A percentile compares a stretch with the other conserved stretches of the same genome.
phyloP scores from a whole-genome alignment of 2,888 invertebrate genomes.

The Neoascia interrupta region DNA sequence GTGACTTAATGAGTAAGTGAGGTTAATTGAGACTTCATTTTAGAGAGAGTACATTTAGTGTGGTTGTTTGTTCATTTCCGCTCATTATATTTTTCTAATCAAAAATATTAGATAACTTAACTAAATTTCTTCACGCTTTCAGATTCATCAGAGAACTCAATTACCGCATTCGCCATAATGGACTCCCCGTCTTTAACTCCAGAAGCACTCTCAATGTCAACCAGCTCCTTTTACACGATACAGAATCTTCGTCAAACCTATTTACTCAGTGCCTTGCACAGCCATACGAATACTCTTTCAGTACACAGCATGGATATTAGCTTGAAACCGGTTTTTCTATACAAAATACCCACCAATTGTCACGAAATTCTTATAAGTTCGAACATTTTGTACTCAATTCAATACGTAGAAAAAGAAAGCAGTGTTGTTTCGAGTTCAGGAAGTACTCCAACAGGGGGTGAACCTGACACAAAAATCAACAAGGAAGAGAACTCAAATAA shows the following conservation, averaged over 20 bases:
- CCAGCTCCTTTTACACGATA: slow-evolving; percentile 78
- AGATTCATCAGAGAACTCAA: slow-evolving; percentile 76
- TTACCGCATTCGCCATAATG: slow-evolving; percentile 77
- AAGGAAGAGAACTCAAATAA: slow-evolving; percentile 73
- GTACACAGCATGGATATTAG: slow-evolving; percentile 85
- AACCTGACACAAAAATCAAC: slow-evolving; percentile 68
- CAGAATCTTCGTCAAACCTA: slow-evolving; percentile 78
- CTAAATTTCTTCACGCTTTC: too few relatives aligned
- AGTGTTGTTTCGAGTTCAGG: not conserved
- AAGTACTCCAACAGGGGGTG: not conserved
- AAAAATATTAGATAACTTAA: not conserved
- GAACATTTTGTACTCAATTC: slow-evolving; percentile 83
- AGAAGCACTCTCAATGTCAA: slow-evolving; percentile 77
- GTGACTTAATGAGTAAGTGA: too few relatives aligned
- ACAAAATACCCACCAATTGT: slow-evolving; percentile 84
- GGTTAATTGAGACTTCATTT: slow-evolving; percentile 24
- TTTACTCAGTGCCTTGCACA: slow-evolving; percentile 78
- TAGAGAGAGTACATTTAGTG: too few relatives aligned
- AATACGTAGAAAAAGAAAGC: slow-evolving; percentile 79
- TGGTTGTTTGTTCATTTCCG: slow-evolving; percentile 21
- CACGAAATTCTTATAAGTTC: slow-evolving; percentile 84
- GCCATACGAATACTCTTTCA: slow-evolving; percentile 78
- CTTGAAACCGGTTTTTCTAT: slow-evolving; percentile 84
- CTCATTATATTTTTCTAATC: not conserved
- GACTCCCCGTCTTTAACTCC: slow-evolving; percentile 78